Conservation (phyloP, 2,797 vertebrate genomes). For the Bradypus variegatus region DNA sequence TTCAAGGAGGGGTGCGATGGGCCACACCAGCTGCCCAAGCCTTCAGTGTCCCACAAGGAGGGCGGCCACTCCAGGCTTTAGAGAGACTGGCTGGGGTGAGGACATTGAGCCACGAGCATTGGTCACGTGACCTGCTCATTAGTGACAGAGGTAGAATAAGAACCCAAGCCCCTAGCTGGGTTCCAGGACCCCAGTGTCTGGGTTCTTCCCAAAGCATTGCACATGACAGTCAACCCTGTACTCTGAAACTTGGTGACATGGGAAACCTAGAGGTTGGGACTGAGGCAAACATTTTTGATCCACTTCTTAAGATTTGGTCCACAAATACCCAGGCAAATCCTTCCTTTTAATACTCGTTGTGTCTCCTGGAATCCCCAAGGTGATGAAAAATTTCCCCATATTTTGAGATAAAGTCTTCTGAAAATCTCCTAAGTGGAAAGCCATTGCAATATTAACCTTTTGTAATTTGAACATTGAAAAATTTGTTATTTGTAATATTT, state of each 20-base stretch:
- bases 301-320: neutral
- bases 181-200: neutral
- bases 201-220: neutral
- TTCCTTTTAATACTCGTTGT: neutral
- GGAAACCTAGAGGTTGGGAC: too few relatives aligned
- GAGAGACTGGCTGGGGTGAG: neutral
- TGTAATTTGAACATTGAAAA: neutral
- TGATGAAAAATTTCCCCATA: neutral
- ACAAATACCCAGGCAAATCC: neutral
- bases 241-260: neutral
- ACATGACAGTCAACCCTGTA: accelerated
- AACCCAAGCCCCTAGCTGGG: neutral
- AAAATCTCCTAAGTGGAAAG: neutral
- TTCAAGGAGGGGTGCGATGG: neutral
- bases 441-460: neutral
- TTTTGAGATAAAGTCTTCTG: neutral
- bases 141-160: neutral
- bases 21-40: neutral
- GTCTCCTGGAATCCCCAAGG: neutral
- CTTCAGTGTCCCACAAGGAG: neutral
- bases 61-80: neutral
- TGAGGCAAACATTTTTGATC: neutral
- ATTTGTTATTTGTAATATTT: neutral
- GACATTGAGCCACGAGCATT: too few relatives aligned
- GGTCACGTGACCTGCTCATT: neutral